Conservation (phyloP, 2,797 vertebrate species). For the Pangasius macronema region DNA sequence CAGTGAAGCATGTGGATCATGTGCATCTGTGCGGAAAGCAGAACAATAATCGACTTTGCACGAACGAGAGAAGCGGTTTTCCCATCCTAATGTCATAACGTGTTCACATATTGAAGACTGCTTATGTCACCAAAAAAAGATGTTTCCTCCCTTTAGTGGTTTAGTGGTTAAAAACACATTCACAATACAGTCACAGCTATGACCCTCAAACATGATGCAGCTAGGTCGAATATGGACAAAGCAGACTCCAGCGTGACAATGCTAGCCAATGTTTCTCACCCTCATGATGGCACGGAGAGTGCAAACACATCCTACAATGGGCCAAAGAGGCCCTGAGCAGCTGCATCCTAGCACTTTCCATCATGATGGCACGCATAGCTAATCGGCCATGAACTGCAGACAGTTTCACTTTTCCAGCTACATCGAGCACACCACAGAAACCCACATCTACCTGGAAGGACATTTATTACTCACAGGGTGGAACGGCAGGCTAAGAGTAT, state of each 20-base stretch:
- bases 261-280: slow-evolving; percentile 17
- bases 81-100: not conserved
- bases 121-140: not conserved
- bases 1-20: not conserved
- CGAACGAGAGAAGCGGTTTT: not conserved
- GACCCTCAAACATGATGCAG: slow-evolving; percentile 6
- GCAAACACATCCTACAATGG: slow-evolving; percentile 29
- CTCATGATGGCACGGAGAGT: slow-evolving; percentile 1
- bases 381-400: slow-evolving; percentile 22
- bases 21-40: not conserved
- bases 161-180: slow-evolving; percentile 11
- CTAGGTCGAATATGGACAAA: not conserved
- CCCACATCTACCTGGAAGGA: not conserved
- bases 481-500: not conserved
- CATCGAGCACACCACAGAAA: not conserved
- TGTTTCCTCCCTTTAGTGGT: not conserved
- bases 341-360: slow-evolving; percentile 25
- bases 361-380: slow-evolving; percentile 28
- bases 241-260: not conserved
- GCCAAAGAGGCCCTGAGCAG: slow-evolving; percentile 11
- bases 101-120: not conserved
- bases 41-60: not conserved
- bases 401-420: slow-evolving; percentile 8
- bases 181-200: slow-evolving; percentile 1
- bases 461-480: not conserved